Percentiles rank a stretch among this genome's conserved stretches.
Evolutionary conservation across 2,113 vertebrate genomes (phyloP).

Genomic region (Callionymus lyra): DNA sequence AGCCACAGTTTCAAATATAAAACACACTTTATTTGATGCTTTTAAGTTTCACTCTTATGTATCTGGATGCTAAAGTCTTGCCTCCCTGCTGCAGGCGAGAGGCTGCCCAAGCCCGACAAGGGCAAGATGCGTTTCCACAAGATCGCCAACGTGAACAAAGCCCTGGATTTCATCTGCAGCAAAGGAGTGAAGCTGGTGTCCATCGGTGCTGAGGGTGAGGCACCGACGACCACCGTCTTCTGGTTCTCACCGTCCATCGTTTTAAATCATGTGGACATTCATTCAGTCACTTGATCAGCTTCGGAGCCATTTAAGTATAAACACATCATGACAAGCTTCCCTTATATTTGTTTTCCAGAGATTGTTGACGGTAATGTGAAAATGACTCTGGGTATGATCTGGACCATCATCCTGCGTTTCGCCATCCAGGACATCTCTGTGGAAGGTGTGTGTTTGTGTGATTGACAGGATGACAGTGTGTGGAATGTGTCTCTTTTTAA

Average conservation of each 20-base stretch:
- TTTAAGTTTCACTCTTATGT: too few species aligned
- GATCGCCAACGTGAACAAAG: slow-evolving; percentile 89
- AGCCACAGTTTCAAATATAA: too few species aligned
- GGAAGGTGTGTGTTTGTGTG: slow-evolving; percentile 56
- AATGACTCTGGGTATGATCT: slow-evolving; percentile 94
- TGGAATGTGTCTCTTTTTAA: background rate
- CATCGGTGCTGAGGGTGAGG: slow-evolving; percentile 90
- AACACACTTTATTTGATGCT: too few species aligned
- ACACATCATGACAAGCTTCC: too few species aligned
- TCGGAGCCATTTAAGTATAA: too few species aligned
- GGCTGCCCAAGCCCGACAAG: slow-evolving; percentile 86
- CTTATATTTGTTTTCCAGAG: slow-evolving; percentile 53
- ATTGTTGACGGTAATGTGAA: slow-evolving; percentile 84
- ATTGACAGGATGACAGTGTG: background rate
- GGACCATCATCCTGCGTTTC: slow-evolving; percentile 89
- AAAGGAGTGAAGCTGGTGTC: slow-evolving; percentile 91
- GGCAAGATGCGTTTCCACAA: slow-evolving; percentile 95
- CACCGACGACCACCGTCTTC: background rate
- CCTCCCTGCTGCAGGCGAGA: slow-evolving; percentile 59
- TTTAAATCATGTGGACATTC: background rate
- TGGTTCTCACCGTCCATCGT: background rate
- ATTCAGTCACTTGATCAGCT: background rate
- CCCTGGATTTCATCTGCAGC: slow-evolving; percentile 86
- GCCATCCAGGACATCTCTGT: slow-evolving; percentile 94
- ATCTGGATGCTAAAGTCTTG: background rate